Base-by-base conservation (phyloP, 2,888 invertebrate genomes). In the Ypsolopha scabrella region DNA sequence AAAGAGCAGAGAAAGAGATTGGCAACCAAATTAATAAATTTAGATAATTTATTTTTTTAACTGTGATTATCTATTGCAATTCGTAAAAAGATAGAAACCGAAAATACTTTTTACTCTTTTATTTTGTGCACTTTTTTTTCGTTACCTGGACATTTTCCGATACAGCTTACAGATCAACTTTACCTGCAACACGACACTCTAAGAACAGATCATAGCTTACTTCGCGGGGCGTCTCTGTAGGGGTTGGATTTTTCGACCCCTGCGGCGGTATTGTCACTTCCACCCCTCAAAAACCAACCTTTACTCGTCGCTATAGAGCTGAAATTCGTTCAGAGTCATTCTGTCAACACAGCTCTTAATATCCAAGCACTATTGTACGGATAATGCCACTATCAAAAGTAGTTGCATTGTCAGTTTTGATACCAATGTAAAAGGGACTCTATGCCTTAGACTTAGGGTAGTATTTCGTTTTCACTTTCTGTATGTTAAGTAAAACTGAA, bases 181-280 rank as follows among this genome's bases (percentile, higher is more conserved):
- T 57, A 14, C 37, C 70, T 44, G 64, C 64, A 67, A 72, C 85
- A 68, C 64, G 68, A 71, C 72, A 72, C 70, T 68, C 65, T 72
- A 79, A 69, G 72, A 78, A 77, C 81, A 80, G 81, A 85, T 85
- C 82, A 79, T 79, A 79, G 83, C 81, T 78, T 78, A 81, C 85
- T 80, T 78, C 79, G 74, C 80, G 83, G 85, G 85, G 85, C 79
- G 85, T 85, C 85, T 72, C 80, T 73, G 70, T 71, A 72, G 80
- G 78, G 79, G 79, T 72, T 68, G 76, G 76, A 78, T 80, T 80
- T 78, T 72, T 67, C 76, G 73, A 77, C 85, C 85, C 85, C 85
- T 65, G 75, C 64, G 64, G 85, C 66, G 82, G 65, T 67, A 83
- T 83, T 80, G 74, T 80, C 63, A 59, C 52, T 53, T 8, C 53